Evolutionary conservation across 2,888 invertebrate species (phyloP).

Genomic region (Sepioteuthis lessoniana): DNA sequence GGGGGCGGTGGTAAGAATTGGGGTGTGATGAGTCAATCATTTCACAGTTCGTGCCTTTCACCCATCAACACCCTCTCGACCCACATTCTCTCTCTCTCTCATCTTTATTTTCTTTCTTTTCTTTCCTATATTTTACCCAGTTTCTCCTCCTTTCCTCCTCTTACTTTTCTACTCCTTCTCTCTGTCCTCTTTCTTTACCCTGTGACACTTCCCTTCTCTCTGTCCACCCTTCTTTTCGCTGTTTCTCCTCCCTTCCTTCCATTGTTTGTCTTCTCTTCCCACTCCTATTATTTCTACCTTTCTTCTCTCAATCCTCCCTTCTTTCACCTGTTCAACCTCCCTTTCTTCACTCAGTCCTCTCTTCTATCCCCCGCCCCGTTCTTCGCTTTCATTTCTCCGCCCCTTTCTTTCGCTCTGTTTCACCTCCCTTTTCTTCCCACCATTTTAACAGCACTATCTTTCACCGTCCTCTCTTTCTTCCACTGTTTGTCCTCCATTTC

Average conservation of each 20-base stretch:
- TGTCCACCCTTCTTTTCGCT: neutral
- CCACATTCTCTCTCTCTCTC: neutral
- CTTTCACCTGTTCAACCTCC: accelerated
- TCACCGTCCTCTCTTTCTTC: neutral
- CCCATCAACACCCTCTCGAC: no score
- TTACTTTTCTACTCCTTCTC: neutral
- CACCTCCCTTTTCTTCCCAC: neutral
- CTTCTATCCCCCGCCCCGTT: neutral
- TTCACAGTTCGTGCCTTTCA: neutral
- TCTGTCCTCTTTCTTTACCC: neutral
- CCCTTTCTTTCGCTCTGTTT: neutral
- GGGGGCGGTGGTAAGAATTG: no score
- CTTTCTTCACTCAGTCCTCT: no score
- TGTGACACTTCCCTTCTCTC: neutral
- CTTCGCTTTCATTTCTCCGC: neutral
- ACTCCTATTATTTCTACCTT: no score
- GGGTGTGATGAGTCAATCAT: constrained; percentile 1
- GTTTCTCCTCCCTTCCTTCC: neutral
- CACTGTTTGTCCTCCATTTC: neutral
- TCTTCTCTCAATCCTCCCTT: no score
- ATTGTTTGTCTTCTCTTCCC: neutral
- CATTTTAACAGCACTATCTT: neutral
- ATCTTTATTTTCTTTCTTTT: neutral
- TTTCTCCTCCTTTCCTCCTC: neutral
- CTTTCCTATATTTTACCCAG: neutral